Evolutionary conservation across 2,888 invertebrate species (phyloP).

Genomic region (Leptinotarsa haldemani): DNA sequence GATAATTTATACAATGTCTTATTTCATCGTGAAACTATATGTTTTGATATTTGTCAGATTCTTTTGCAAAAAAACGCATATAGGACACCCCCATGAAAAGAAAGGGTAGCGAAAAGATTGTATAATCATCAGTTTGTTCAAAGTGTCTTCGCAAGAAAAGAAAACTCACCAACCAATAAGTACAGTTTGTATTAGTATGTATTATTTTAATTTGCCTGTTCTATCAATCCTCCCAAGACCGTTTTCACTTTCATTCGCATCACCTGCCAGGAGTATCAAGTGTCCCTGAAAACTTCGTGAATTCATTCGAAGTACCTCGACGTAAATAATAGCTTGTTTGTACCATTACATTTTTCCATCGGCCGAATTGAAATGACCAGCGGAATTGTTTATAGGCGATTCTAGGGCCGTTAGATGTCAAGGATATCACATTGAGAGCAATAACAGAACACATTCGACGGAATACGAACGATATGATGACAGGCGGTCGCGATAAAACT

Average conservation of each 20-base stretch:
- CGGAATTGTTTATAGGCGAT: conserved; percentile 57
- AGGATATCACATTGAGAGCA: conserved; percentile 54
- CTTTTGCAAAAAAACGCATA: no score
- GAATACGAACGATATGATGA: conserved; percentile 57
- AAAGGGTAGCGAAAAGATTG: no score
- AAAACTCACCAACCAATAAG: no score
- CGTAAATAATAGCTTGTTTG: conserved; percentile 31
- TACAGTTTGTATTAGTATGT: no score
- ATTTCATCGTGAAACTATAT: no score
- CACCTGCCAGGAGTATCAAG: conserved; percentile 6
- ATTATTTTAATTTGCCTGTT: no score
- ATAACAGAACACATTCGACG: conserved; percentile 56
- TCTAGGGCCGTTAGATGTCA: conserved; percentile 56
- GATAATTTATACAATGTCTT: no score
- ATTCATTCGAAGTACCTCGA: background rate
- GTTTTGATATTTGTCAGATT: no score
- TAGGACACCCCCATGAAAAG: no score
- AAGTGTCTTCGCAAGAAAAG: no score
- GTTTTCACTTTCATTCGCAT: background rate
- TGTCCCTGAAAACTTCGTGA: conserved; percentile 4
- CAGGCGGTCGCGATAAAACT: conserved; percentile 54
- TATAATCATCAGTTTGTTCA: no score
- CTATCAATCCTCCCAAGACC: background rate
- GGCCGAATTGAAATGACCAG: conserved; percentile 59
- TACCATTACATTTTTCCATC: conserved; percentile 54